A percentile compares a stretch with the other conserved stretches of the same genome.
Evolutionary conservation across 2,797 vertebrate species (phyloP).

Genomic region (Crocodylus rhombifer): DNA sequence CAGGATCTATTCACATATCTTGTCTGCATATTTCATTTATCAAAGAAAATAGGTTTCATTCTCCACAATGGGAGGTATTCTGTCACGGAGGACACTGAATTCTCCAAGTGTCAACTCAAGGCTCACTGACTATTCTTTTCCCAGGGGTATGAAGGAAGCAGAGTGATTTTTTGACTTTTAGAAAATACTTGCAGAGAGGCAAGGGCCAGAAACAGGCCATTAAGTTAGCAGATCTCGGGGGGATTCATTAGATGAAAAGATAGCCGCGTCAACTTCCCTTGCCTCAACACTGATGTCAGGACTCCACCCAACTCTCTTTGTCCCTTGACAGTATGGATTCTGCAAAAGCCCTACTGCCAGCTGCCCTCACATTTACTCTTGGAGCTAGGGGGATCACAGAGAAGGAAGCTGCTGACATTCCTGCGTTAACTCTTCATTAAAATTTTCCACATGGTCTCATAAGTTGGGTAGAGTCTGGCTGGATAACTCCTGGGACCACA

Average conservation of each 20-base stretch:
- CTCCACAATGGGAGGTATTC: neutral
- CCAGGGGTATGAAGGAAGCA: neutral
- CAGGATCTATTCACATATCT: too few relatives aligned
- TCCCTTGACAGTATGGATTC: neutral
- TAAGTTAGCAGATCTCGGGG: neutral
- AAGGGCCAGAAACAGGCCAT: neutral
- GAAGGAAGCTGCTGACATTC: too few relatives aligned
- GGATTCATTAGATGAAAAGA: neutral
- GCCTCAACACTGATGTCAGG: neutral
- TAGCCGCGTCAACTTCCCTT: neutral
- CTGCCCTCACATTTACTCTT: too few relatives aligned
- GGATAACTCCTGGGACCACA: too few relatives aligned
- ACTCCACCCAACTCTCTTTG: neutral
- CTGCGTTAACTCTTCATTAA: too few relatives aligned
- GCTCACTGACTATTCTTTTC: neutral
- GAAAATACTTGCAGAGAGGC: neutral
- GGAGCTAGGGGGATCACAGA: too few relatives aligned
- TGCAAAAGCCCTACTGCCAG: too few relatives aligned
- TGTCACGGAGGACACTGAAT: neutral
- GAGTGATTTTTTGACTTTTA: neutral
- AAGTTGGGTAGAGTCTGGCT: too few relatives aligned
- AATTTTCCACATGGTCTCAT: too few relatives aligned
- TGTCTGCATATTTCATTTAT: neutral
- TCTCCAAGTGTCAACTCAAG: accelerated
- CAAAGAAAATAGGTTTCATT: neutral